Base-by-base conservation (phyloP, 1,140 invertebrate species). In the Adoxophyes honmai region DNA sequence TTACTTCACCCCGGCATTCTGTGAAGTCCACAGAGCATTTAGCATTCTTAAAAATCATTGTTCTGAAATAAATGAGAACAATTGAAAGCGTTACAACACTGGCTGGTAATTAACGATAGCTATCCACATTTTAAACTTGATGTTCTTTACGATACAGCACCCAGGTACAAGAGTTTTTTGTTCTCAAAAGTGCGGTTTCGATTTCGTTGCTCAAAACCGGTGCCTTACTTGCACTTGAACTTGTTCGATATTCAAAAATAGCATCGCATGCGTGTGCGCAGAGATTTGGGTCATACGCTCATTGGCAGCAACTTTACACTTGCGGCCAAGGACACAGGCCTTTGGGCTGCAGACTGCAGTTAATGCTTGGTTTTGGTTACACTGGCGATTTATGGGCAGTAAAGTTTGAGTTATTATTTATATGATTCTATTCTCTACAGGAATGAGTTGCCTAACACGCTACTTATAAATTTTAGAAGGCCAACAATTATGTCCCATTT, bases 201-300 rank as follows among this genome's bases (percentile, higher is more conserved):
- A 13, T 28, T 48, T 28, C n/a, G 42, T 33, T 48, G 18, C 18
- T 13, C 16, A 11, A 48, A 48, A 48, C 42, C 18, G 42, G 39
- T 28, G 21, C 2, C 14, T 44, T 44, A 44, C 39, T 7, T 18
- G 42, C 62, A 74, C 75, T 83, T 79, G 72, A 77, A 74, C 68
- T 78, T 72, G 67, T 64, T 69, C 69, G 67, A 71, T 66, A 73
- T 77, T 75, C 73, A 61, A 75, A 81, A 81, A 79, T 76, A 81
- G 68, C 70, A 57, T 28, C 55, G 60, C 54, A 57, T 58, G 59
- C 68, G 62, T 52, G 35, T 59, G 59, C 60, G 60, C 62, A 63
- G 55, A 62, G 68, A 77, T 75, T 76, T 80, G 66, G 83, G 83
- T 86, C 83, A 84, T 72, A 81, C 66, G 74, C 70, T 74, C 70